These are phyloP conservation scores for Callithrix jacchus DNA, from an alignment of 2,113 vertebrate species.

Conservation along the genomic window DNA sequence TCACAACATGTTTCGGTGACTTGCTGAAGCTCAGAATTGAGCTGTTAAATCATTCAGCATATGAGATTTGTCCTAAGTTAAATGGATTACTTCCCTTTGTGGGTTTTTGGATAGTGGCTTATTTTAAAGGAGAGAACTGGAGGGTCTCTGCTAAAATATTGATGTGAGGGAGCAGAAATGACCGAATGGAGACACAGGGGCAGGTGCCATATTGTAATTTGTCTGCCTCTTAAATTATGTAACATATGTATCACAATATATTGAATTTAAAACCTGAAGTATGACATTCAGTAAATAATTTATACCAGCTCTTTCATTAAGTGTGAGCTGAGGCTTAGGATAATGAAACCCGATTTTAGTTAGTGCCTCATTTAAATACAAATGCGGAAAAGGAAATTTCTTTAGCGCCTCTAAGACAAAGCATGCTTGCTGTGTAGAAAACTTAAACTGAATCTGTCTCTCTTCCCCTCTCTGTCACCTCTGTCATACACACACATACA, in stretches of 20 bases:
- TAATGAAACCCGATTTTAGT: slow-evolving; percentile 83
- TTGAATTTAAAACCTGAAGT: slow-evolving; percentile 85
- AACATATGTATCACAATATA: slow-evolving; percentile 80
- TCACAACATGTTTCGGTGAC: slow-evolving; percentile 66
- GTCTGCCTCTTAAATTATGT: slow-evolving; percentile 82
- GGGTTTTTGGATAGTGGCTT: slow-evolving; percentile 26
- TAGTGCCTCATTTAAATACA: slow-evolving; percentile 62
- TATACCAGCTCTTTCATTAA: slow-evolving; percentile 83
- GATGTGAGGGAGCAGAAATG: slow-evolving; percentile 48
- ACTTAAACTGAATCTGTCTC: not conserved
- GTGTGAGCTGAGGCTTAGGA: slow-evolving; percentile 77
- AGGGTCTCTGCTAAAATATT: slow-evolving; percentile 62
- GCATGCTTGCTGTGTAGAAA: not conserved
- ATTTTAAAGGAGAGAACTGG: slow-evolving; percentile 50
- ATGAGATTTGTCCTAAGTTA: slow-evolving; percentile 58
- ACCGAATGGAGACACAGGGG: slow-evolving; percentile 46
- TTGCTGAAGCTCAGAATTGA: slow-evolving; percentile 55
- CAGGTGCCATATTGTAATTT: slow-evolving; percentile 76
- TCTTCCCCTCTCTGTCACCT: no score
- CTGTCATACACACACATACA: not conserved
- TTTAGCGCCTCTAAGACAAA: not conserved
- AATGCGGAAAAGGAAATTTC: slow-evolving; percentile 36
- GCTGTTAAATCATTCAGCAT: slow-evolving; percentile 75
- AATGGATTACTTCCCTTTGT: slow-evolving; percentile 38
- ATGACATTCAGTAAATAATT: slow-evolving; percentile 88